Conservation (phyloP, 2,797 vertebrate genomes). For the Enteromius treurensis region DNA sequence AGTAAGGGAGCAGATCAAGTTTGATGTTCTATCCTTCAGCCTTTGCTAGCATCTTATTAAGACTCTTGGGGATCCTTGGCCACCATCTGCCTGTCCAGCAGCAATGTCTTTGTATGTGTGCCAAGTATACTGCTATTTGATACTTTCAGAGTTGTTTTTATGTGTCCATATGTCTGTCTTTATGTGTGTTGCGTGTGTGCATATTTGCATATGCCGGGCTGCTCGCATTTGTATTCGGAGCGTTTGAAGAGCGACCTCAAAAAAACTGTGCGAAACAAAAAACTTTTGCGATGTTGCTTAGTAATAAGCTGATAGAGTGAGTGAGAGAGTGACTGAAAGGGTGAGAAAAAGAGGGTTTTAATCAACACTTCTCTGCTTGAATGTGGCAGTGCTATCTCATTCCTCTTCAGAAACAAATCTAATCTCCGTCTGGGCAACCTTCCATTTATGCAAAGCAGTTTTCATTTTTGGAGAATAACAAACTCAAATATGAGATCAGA, state of each 20-base stretch:
- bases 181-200: background rate
- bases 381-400: slow-evolving; percentile 39
- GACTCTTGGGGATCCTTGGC: slow-evolving; percentile 37
- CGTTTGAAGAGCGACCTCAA: slow-evolving; percentile 7
- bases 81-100: slow-evolving; percentile 44
- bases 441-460: slow-evolving; percentile 47
- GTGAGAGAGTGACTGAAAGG: slow-evolving; percentile 8
- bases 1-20: slow-evolving; percentile 34
- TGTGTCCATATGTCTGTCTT: slow-evolving; percentile 37
- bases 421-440: slow-evolving; percentile 34
- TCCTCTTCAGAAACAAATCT: slow-evolving; percentile 45
- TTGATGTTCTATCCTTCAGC: slow-evolving; percentile 32
- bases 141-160: slow-evolving; percentile 37
- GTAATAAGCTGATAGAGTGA: slow-evolving; percentile 17
- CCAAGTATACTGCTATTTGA: slow-evolving; percentile 35
- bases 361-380: slow-evolving; percentile 48
- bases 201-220: background rate
- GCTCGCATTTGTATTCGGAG: background rate
- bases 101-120: slow-evolving; percentile 37
- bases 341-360: slow-evolving; percentile 29
- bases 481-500: slow-evolving; percentile 26
- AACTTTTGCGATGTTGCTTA: slow-evolving; percentile 15
- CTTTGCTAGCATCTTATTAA: slow-evolving; percentile 38
- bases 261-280: background rate
- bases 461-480: slow-evolving; percentile 39